Conservation (phyloP, 2,888 invertebrate species). For the Heteromurus nitidus region DNA sequence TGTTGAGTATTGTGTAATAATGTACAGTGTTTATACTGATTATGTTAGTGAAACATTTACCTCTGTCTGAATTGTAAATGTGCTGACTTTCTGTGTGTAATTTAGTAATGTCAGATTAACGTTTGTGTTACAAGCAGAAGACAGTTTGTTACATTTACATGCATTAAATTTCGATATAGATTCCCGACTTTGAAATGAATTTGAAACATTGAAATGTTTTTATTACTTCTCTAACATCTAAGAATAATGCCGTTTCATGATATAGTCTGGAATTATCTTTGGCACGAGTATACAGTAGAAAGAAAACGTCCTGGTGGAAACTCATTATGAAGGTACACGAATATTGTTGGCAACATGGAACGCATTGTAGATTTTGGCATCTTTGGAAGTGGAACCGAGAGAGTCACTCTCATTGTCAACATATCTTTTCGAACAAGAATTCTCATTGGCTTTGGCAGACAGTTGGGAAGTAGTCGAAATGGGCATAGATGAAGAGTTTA, state of each 20-base stretch:
- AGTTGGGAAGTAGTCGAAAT: neutral
- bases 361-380: no score
- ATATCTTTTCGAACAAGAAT: neutral
- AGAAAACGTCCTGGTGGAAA: no score
- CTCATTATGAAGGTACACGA: constrained; percentile 28
- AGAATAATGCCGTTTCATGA: neutral
- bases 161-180: neutral
- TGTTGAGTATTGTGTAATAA: no score
- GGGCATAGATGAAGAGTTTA: no score
- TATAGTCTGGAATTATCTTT: no score
- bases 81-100: no score
- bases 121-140: no score
- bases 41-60: no score
- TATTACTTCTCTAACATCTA: neutral
- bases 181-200: neutral
- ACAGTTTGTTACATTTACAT: neutral
- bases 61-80: no score
- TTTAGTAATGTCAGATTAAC: no score
- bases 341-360: constrained; percentile 29
- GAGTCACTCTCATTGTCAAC: neutral
- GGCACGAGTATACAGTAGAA: neutral
- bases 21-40: no score
- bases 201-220: neutral
- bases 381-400: no score
- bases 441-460: neutral